Evolutionary conservation across 2,113 vertebrate genomes (phyloP).

Genomic region (Grammomys surdaster): DNA sequence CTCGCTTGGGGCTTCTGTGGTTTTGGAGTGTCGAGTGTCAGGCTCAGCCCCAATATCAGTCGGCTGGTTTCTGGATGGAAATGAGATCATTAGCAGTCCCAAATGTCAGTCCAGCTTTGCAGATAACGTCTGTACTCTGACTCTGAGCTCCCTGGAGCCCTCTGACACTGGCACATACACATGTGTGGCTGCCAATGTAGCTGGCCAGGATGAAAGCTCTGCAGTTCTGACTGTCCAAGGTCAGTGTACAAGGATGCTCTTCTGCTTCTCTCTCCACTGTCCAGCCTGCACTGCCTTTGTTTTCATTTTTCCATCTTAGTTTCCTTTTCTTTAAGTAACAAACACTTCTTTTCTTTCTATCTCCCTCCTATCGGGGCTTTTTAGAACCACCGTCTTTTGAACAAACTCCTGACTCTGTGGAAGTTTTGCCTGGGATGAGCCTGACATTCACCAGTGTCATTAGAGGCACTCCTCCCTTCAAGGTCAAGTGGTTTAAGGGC

Average conservation of each 20-base stretch:
- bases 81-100: conserved; percentile 93
- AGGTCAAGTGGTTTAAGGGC: conserved; percentile 96
- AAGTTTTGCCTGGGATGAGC: conserved; percentile 92
- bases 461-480: conserved; percentile 95
- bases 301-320: not conserved
- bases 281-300: not conserved
- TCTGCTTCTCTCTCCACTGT: accelerated
- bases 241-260: conserved; percentile 86
- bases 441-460: conserved; percentile 93
- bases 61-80: conserved; percentile 94
- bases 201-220: conserved; percentile 93
- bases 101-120: conserved; percentile 93
- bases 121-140: conserved; percentile 94
- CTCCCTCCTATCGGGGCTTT: conserved; percentile 42
- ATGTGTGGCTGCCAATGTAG: conserved; percentile 93
- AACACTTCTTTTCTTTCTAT: conserved; percentile 35
- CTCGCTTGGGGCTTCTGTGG: conserved; percentile 88
- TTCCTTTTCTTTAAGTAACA: not conserved
- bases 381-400: conserved; percentile 97
- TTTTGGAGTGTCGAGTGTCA: conserved; percentile 96
- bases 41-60: conserved; percentile 95
- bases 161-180: conserved; percentile 93
- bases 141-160: conserved; percentile 90
- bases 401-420: conserved; percentile 93
- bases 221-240: conserved; percentile 95